These are phyloP conservation scores for Hylaea fasciaria DNA, from an alignment of 2,888 invertebrate species.

Conservation along the genomic window DNA sequence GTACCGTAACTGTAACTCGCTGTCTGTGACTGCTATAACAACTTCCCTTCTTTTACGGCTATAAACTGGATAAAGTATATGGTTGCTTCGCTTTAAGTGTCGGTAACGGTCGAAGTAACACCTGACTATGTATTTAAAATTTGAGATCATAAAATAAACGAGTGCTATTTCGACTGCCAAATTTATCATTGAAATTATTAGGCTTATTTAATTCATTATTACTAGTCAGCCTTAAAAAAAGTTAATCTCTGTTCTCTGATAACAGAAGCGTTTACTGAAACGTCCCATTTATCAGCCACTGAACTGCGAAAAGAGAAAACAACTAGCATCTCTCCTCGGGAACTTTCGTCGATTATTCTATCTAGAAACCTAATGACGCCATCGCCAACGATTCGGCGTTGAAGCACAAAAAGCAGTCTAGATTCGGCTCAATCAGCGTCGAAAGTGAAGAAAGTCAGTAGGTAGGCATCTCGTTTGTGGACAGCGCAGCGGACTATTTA, in stretches of 20 bases:
- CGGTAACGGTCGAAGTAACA: conserved; percentile 3
- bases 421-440: conserved; percentile 14
- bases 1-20: conserved; percentile 59
- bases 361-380: conserved; percentile 12
- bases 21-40: conserved; percentile 53
- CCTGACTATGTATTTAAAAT: neutral
- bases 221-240: too few species aligned
- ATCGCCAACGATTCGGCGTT: conserved; percentile 3
- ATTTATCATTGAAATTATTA: too few species aligned
- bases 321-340: neutral
- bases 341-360: conserved; percentile 22
- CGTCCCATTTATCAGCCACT: conserved; percentile 4
- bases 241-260: too few species aligned
- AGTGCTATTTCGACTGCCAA: too few species aligned
- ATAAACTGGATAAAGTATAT: conserved; percentile 24
- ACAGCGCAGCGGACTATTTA: conserved; percentile 2
- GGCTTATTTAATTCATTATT: too few species aligned
- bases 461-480: conserved; percentile 10
- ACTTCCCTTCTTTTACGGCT: conserved; percentile 55
- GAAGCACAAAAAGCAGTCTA: conserved; percentile 22
- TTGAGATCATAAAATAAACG: too few species aligned
- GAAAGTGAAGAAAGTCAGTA: conserved; percentile 29
- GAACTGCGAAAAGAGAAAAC: conserved; percentile 20
- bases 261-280: too few species aligned
- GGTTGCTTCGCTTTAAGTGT: conserved; percentile 15